Percentiles rank a stretch among this genome's conserved stretches.
These are phyloP conservation scores for Phallusia fumigata DNA, from an alignment of 23 tunicate species.

Conservation along the genomic window DNA sequence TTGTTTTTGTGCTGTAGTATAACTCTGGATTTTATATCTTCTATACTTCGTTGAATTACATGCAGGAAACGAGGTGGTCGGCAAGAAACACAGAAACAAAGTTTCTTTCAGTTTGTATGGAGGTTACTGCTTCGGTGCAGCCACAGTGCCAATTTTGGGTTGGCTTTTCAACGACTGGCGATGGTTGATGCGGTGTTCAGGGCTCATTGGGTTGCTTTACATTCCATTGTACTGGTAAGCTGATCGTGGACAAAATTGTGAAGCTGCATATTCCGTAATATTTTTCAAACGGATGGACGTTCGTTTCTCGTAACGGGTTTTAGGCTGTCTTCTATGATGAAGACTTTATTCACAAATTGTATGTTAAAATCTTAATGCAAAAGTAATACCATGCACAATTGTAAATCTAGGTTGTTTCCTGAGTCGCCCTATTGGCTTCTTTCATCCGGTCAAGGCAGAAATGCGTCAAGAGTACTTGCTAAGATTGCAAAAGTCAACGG, in stretches of 20 bases:
- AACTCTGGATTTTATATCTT: not conserved
- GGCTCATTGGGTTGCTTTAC: constrained; percentile 24
- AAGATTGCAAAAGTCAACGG: constrained; percentile 29
- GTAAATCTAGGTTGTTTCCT: constrained; percentile 10
- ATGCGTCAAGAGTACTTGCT: constrained; percentile 5
- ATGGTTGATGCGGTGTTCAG: constrained; percentile 25
- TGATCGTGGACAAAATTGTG: no score
- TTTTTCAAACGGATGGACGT: no score
- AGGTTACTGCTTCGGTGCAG: constrained; percentile 37
- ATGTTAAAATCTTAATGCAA: not conserved
- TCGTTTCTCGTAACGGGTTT: no score
- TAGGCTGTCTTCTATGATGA: not conserved
- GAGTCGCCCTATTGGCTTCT: constrained; percentile 41
- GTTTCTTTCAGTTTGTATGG: constrained; percentile 28
- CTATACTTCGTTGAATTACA: not conserved
- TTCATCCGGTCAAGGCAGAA: constrained; percentile 25
- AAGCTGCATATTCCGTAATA: no score
- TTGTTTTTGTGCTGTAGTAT: not conserved
- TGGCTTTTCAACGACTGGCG: constrained; percentile 30
- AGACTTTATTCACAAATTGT: not conserved
- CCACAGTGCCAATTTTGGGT: constrained; percentile 18
- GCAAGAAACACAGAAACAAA: constrained; percentile 12
- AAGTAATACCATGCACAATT: no score
- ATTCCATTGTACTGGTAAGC: constrained; percentile 29
- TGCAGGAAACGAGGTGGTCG: constrained; percentile 36